phyloP scores from a whole-genome alignment of 2,113 vertebrate species.

The Trinectes maculatus region DNA sequence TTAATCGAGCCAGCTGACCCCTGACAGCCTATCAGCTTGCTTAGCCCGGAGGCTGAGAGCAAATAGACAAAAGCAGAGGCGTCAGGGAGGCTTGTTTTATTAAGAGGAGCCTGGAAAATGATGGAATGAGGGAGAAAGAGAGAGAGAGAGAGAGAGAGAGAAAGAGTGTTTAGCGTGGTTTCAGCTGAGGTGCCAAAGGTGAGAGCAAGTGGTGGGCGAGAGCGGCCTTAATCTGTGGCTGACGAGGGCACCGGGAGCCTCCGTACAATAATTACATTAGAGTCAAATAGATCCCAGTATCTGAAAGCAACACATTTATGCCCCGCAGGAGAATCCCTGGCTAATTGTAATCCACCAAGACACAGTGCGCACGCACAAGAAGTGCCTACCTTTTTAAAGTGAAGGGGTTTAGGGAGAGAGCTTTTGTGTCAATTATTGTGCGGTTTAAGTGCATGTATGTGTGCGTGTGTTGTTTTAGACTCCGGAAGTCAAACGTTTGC shows the following conservation, averaged over 20 bases:
- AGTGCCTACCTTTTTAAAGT: conserved; percentile 79
- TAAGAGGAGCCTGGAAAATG: conserved; percentile 55
- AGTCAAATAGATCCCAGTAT: conserved; percentile 85
- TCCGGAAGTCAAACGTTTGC: conserved; percentile 44
- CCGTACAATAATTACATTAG: conserved; percentile 85
- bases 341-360: conserved; percentile 86
- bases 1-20: conserved; percentile 80
- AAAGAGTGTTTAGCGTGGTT: conserved; percentile 74
- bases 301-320: conserved; percentile 88
- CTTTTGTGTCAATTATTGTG: conserved; percentile 61
- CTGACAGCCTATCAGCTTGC: conserved; percentile 79
- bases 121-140: conserved; percentile 40
- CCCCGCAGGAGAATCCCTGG: conserved; percentile 84
- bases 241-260: conserved; percentile 80
- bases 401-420: conserved; percentile 69
- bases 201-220: conserved; percentile 82
- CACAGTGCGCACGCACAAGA: conserved; percentile 70
- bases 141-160: conserved; percentile 47
- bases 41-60: conserved; percentile 69
- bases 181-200: conserved; percentile 83
- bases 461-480: conserved; percentile 41
- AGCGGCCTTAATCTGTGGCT: conserved; percentile 83
- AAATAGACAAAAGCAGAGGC: conserved; percentile 77
- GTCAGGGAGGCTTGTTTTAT: conserved; percentile 65
- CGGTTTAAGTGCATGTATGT: conserved; percentile 44